Evolutionary conservation across 2,888 invertebrate species (phyloP).

Genomic region (Gastrophysa polygoni): DNA sequence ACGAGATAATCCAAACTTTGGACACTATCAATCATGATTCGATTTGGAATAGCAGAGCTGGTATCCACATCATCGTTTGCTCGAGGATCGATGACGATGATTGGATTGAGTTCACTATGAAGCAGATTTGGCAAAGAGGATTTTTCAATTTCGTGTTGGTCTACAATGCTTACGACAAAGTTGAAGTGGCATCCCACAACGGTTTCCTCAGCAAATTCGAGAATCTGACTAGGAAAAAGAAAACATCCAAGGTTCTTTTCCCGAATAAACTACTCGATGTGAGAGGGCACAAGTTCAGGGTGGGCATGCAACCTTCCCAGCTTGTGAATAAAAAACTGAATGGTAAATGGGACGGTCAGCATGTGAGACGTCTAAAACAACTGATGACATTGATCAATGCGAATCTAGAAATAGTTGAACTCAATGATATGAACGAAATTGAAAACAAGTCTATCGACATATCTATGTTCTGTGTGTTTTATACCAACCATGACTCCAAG

Average conservation of each 20-base stretch:
- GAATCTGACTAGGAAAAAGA: constrained; percentile 2
- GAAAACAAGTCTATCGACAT: neutral
- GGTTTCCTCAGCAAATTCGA: neutral
- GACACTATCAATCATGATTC: neutral
- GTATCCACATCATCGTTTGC: constrained; percentile 1
- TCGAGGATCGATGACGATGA: neutral
- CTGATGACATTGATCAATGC: neutral
- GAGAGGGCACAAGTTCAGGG: neutral
- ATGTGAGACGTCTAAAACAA: neutral
- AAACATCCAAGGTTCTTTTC: neutral
- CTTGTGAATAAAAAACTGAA: neutral
- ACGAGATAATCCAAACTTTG: neutral
- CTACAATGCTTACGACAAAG: neutral
- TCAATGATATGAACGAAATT: neutral
- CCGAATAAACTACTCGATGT: constrained; percentile 1
- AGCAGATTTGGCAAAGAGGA: constrained; percentile 1
- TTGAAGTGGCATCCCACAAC: neutral
- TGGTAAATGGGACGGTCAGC: constrained; percentile 1
- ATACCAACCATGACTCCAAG: neutral
- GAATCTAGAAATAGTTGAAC: neutral
- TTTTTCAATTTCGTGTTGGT: constrained; percentile 5
- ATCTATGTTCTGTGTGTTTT: neutral
- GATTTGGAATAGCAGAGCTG: neutral
- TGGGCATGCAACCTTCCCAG: neutral
- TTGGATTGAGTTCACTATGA: neutral